These are phyloP conservation scores for Alosa alosa DNA, from an alignment of 2,113 vertebrate genomes.

Conservation along the genomic window DNA sequence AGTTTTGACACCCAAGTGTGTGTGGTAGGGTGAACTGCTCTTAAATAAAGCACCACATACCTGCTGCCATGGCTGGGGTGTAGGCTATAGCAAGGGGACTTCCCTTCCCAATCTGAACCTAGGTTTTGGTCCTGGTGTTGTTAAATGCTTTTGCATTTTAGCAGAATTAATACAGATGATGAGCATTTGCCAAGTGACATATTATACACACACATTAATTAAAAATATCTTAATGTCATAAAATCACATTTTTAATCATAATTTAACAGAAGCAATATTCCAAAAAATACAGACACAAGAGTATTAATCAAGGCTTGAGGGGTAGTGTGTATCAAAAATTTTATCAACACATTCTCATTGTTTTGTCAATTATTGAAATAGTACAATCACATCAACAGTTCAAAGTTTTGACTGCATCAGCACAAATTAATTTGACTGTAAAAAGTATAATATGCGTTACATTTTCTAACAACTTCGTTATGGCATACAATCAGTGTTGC, in stretches of 20 bases:
- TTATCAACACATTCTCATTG: slow-evolving; percentile 62
- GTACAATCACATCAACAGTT: slow-evolving; percentile 21
- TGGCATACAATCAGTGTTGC: slow-evolving; percentile 1
- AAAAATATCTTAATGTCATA: slow-evolving; percentile 48
- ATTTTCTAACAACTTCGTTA: neutral
- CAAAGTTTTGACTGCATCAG: slow-evolving; percentile 36
- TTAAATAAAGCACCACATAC: slow-evolving; percentile 49
- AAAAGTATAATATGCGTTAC: slow-evolving; percentile 14
- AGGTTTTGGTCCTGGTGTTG: neutral
- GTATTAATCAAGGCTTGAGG: slow-evolving; percentile 72
- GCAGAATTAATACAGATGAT: neutral
- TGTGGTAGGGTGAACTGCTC: slow-evolving; percentile 28
- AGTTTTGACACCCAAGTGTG: slow-evolving; percentile 55
- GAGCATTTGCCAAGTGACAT: slow-evolving; percentile 7
- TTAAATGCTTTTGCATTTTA: slow-evolving; percentile 2
- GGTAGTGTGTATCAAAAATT: slow-evolving; percentile 71
- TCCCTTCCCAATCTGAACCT: neutral
- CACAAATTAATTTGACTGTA: slow-evolving; percentile 28
- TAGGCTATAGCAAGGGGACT: neutral
- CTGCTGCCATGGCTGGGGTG: slow-evolving; percentile 26
- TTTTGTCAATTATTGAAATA: slow-evolving; percentile 75
- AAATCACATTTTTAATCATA: slow-evolving; percentile 74
- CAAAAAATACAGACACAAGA: slow-evolving; percentile 75
- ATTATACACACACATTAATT: slow-evolving; percentile 47
- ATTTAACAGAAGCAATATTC: slow-evolving; percentile 77